Evolutionary conservation across 2,797 vertebrate species (phyloP), one percentile per base, ranked within the genome.

Genomic region (Myiothlypis chrysogaster): DNA sequence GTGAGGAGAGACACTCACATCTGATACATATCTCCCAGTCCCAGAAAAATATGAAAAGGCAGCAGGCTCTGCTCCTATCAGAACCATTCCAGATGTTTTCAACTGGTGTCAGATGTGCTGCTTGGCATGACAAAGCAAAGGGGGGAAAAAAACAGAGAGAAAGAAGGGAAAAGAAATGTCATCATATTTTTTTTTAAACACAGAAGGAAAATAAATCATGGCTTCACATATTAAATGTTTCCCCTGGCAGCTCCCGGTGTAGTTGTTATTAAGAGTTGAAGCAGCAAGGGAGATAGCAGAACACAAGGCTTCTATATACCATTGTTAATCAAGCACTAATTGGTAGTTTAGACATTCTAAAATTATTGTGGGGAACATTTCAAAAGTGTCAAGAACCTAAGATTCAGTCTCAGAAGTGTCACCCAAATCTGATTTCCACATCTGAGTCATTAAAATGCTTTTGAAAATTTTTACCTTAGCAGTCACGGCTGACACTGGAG

Each of bases 11-110:
- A 93, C 78, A 94, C 79, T 95, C 95, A 81, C 56, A 90, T 89
- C 91, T 83, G 95, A 97, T 93, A 83, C 83, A 52, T 90, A 90
- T 91, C 87, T 95, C 53, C 64, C 39, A 61, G 69, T 81, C 37
- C 66, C 57, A 81, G 65, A 81, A 87, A 94, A 93, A 95, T 90
- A 88, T 78, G 85, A 93, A 97, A 91, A 96, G 79, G 89, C 96
- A 96, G 80, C 89, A 96, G 93, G 92, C 77, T 97, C 43, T 78
- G 79, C 81, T 92, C 89, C 88, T 95, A 88, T 96, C 89, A 87
- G 81, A 94, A 94, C 79, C 81, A 71, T 95, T 97, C 95, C 97
- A 97, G 96, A 95, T 97, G 94, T 97, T 97, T 96, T 95, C 92
- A 91, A 77, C 66, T 91, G 82, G 86, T 92, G 90, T 88, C 87